phyloP scores from a whole-genome alignment of 2,797 vertebrate genomes.

The Cynopterus sphinx region DNA sequence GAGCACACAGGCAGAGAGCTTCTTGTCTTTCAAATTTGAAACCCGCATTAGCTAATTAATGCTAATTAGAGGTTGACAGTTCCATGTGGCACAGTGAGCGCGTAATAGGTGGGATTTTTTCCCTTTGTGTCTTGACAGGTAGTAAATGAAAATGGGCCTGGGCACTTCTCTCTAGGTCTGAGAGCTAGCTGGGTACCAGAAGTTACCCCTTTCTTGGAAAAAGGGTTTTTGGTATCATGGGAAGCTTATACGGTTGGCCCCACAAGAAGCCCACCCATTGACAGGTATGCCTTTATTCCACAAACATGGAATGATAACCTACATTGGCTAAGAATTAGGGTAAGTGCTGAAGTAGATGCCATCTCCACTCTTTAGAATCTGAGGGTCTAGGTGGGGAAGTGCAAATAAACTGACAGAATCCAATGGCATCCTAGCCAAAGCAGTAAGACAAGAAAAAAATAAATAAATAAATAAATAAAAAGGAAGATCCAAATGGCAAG shows the following conservation, averaged over 20 bases:
- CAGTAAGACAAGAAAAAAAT: slow-evolving; percentile 59
- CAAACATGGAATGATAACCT: not conserved
- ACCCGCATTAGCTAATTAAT: slow-evolving; percentile 70
- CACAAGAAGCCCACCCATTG: not conserved
- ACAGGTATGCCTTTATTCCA: not conserved
- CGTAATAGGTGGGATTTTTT: slow-evolving; percentile 53
- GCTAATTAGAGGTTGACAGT: slow-evolving; percentile 74
- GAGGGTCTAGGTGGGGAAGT: not conserved
- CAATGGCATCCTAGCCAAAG: slow-evolving; percentile 53
- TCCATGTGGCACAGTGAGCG: slow-evolving; percentile 46
- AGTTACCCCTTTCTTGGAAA: not conserved
- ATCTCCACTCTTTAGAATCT: not conserved
- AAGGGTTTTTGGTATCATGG: not conserved
- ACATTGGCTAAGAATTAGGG: not conserved
- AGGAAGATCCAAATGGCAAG: not conserved
- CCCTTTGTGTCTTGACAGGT: slow-evolving; percentile 49
- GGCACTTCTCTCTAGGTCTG: slow-evolving; percentile 14
- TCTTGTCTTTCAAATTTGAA: slow-evolving; percentile 69
- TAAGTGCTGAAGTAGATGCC: not conserved
- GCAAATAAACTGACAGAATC: not conserved
- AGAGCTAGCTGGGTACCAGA: not conserved
- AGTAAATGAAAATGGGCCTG: slow-evolving; percentile 56
- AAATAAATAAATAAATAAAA: not conserved
- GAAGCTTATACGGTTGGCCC: not conserved
- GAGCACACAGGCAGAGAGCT: slow-evolving; percentile 42